These are phyloP conservation scores for Lycaena phlaeas DNA, from an alignment of 2,888 invertebrate genomes.

Conservation along the genomic window DNA sequence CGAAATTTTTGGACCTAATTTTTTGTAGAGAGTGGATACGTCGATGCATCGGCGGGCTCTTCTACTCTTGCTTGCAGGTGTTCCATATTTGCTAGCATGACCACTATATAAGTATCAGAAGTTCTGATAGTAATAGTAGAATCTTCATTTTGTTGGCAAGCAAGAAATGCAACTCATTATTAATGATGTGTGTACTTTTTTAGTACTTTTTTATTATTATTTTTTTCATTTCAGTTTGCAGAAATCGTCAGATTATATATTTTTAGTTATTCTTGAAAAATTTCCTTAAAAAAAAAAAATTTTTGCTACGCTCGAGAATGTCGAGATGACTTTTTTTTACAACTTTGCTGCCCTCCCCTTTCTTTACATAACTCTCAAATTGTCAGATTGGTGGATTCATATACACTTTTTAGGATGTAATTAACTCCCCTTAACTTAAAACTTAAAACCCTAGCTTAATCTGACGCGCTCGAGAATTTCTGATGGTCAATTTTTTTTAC, in stretches of 20 bases:
- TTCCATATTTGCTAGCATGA: constrained; percentile 21
- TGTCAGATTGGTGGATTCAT: too few species aligned
- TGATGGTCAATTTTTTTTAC: constrained; percentile 1
- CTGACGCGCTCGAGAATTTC: not conserved
- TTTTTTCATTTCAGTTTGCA: constrained; percentile 8
- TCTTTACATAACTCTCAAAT: too few species aligned
- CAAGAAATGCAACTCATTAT: constrained; percentile 15
- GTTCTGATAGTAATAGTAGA: constrained; percentile 14
- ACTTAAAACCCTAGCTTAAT: not conserved
- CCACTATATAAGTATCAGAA: constrained; percentile 24
- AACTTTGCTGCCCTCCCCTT: too few species aligned
- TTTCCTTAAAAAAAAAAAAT: too few species aligned
- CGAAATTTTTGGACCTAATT: constrained; percentile 14
- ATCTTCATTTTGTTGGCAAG: constrained; percentile 14
- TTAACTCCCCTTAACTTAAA: too few species aligned
- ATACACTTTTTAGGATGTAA: too few species aligned
- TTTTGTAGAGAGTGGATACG: constrained; percentile 14
- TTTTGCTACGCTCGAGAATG: too few species aligned
- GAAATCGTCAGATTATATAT: too few species aligned
- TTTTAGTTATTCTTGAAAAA: too few species aligned
- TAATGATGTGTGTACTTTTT: constrained; percentile 15
- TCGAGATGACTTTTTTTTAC: too few species aligned
- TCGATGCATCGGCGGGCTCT: constrained; percentile 13
- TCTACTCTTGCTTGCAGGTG: not conserved
- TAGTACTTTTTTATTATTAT: constrained; percentile 14